Evolutionary conservation across 2,888 invertebrate species (phyloP), one percentile per base, ranked within the genome.

Genomic region (Charanyca ferruginea): DNA sequence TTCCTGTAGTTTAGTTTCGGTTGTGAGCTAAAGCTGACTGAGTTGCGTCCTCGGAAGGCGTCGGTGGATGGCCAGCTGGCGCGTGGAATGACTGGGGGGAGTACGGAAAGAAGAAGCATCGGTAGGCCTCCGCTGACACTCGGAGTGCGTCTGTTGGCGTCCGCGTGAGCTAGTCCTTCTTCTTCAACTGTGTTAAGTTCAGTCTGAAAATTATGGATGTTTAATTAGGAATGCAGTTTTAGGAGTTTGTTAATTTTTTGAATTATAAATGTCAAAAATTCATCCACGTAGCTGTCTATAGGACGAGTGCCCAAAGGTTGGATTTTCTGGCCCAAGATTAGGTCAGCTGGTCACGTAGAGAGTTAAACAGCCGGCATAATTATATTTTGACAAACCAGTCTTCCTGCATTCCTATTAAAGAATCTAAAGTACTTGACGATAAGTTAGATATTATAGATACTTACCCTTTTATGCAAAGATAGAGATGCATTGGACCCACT

Each of bases 21-120:
- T 82, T 97, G 97, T 0, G 97, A 97, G 83, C 96, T 96, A 84
- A 97, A 97, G 62, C 96, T 96, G 65, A 97, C 96, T 1, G 97
- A 97, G 77, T 96, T 96, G 20, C 96, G 88, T 0, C 96, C 96
- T 66, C 96, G 94, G 89, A 95, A 96, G 49, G 96, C 96, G 83
- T 97, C 97, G 0, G 97, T 97, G 13, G 97, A 97, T 0, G 97
- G 97, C 97, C 97, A 97, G 88, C 97, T 97, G 7, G 97, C 97
- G 47, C 97, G 95, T 0, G 97, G 97, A 60, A 97, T 97, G 57
- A 97, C 97, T 1, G 97, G 97, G 0, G 97, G 97, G 0, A 97
- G 92, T 8, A 97, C 97, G 20, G 97, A 97, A 2, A 97, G 96
- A 35, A 97, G 91, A 9, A 97, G 93, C 91, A 97, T 96, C 0